Evolutionary conservation across 1,140 invertebrate genomes (phyloP).

Genomic region (Drosophila kanapiae): DNA sequence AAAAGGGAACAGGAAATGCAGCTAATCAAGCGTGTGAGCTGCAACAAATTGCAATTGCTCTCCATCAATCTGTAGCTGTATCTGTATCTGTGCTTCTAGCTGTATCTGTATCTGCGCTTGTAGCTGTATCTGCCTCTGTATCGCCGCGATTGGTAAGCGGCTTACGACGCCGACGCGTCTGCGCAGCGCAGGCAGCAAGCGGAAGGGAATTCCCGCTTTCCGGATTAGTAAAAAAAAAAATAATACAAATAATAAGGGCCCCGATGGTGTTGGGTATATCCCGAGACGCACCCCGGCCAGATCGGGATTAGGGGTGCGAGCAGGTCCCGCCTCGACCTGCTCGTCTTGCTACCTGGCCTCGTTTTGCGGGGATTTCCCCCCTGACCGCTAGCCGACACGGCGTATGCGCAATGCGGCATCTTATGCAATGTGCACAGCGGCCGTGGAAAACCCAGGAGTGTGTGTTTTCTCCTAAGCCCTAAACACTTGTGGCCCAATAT

Average conservation of each 20-base stretch:
- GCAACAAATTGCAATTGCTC: constrained; percentile 63
- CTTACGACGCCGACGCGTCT: constrained; percentile 57
- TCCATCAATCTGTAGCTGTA: neutral
- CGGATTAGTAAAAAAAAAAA: constrained; percentile 65
- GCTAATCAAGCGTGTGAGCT: constrained; percentile 78
- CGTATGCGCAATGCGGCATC: constrained; percentile 41
- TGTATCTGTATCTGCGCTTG: constrained; percentile 7
- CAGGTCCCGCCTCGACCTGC: constrained; percentile 49
- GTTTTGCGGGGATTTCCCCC: constrained; percentile 30
- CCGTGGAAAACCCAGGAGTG: neutral
- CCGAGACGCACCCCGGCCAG: constrained; percentile 12
- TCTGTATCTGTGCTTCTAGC: neutral
- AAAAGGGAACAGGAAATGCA: constrained; percentile 70
- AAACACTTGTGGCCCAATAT: neutral
- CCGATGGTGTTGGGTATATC: constrained; percentile 23
- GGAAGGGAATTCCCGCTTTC: constrained; percentile 82
- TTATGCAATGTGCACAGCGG: constrained; percentile 28
- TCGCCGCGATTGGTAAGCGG: constrained; percentile 33
- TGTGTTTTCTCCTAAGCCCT: neutral
- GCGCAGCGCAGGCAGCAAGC: constrained; percentile 37
- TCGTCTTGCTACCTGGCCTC: constrained; percentile 2
- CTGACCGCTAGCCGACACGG: constrained; percentile 13
- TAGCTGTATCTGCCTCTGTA: too few species aligned
- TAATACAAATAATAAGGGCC: neutral
- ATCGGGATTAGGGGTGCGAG: constrained; percentile 74